Evolutionary conservation across 2,113 vertebrate genomes (phyloP).

Genomic region (Platichthys flesus): DNA sequence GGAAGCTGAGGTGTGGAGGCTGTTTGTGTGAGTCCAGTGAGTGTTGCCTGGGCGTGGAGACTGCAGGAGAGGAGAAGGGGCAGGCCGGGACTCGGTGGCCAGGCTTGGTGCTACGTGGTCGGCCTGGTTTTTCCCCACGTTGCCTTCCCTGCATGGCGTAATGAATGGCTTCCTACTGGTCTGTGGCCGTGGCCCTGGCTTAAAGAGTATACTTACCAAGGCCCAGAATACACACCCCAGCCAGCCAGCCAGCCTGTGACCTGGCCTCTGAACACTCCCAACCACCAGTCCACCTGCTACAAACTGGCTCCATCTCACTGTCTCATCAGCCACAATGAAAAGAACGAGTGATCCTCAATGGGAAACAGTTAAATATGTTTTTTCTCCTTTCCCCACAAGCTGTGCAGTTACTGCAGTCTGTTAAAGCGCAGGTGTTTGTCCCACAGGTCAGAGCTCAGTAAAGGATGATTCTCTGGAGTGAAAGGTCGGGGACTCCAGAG

Average conservation of each 20-base stretch:
- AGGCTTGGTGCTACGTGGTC: slow-evolving; percentile 79
- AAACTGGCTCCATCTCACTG: slow-evolving; percentile 46
- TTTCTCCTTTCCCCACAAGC: neutral
- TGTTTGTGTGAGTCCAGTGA: slow-evolving; percentile 52
- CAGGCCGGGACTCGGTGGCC: slow-evolving; percentile 72
- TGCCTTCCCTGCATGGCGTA: slow-evolving; percentile 78
- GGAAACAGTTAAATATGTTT: slow-evolving; percentile 9
- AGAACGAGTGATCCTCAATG: slow-evolving; percentile 18
- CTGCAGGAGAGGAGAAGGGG: slow-evolving; percentile 64
- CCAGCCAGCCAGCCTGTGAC: slow-evolving; percentile 59
- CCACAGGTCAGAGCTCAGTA: neutral
- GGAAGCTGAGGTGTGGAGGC: slow-evolving; percentile 47
- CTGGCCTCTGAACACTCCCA: slow-evolving; percentile 67
- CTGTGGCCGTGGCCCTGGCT: slow-evolving; percentile 77
- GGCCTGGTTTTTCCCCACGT: slow-evolving; percentile 79
- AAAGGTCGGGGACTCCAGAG: no score
- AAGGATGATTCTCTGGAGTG: neutral
- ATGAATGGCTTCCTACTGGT: slow-evolving; percentile 86
- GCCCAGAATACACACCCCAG: slow-evolving; percentile 77
- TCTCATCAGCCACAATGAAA: slow-evolving; percentile 41
- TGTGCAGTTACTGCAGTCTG: neutral
- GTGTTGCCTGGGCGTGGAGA: slow-evolving; percentile 72
- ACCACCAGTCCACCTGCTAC: slow-evolving; percentile 74
- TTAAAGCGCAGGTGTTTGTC: neutral
- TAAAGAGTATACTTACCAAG: slow-evolving; percentile 83